phyloP scores from a whole-genome alignment of 2,113 vertebrate genomes.

The Neogale vison region DNA sequence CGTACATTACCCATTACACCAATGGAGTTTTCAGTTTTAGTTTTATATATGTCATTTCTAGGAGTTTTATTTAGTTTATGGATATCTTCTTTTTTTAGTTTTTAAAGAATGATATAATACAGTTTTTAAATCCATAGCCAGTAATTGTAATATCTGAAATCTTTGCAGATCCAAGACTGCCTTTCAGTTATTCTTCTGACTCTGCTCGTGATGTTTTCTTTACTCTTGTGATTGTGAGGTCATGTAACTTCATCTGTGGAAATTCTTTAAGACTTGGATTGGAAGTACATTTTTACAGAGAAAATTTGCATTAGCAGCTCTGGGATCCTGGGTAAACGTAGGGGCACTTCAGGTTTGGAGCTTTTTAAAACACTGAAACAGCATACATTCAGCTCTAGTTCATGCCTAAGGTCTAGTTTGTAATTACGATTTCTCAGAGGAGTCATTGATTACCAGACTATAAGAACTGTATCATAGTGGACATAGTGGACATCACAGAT shows the following conservation, averaged over 20 bases:
- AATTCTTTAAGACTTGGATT: background rate
- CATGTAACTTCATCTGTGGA: background rate
- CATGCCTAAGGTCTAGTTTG: background rate
- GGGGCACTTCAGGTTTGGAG: background rate
- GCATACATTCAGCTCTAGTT: background rate
- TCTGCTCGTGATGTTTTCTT: background rate
- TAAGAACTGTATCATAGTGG: background rate
- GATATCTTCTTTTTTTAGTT: background rate
- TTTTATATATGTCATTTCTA: background rate
- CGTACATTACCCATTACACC: too few relatives aligned
- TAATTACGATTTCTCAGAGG: background rate
- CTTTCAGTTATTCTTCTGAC: background rate
- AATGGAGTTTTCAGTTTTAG: too few relatives aligned
- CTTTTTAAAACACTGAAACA: background rate
- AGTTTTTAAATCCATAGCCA: background rate
- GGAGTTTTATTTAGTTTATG: background rate
- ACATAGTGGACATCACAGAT: background rate
- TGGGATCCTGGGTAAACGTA: background rate
- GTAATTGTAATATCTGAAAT: background rate
- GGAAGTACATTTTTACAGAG: conserved; percentile 1
- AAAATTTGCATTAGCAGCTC: background rate
- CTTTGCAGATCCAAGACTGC: background rate
- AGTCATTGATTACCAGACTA: background rate
- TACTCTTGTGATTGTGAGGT: background rate
- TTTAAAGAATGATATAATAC: background rate